Percentiles rank a stretch among this genome's conserved stretches.
Evolutionary conservation across 2,888 invertebrate genomes (phyloP).

Genomic region (Leptopilina drosophilae): DNA sequence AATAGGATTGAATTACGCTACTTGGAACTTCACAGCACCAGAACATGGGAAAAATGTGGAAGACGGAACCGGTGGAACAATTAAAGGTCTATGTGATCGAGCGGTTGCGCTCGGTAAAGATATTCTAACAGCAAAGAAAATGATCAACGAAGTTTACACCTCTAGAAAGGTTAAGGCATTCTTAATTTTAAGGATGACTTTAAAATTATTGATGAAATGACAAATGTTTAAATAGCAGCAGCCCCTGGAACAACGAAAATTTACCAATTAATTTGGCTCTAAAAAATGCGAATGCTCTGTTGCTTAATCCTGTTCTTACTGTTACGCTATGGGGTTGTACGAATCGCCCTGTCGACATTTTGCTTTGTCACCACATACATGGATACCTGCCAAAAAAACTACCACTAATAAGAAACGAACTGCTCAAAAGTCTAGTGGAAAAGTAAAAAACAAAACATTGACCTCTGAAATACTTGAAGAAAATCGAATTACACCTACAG

Average conservation of each 20-base stretch:
- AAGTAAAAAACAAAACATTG: neutral
- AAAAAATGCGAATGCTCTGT: constrained; percentile 18
- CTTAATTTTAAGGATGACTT: constrained; percentile 1
- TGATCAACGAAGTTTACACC: constrained; percentile 19
- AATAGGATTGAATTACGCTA: neutral
- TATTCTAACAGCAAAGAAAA: constrained; percentile 33
- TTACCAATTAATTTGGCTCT: constrained; percentile 31
- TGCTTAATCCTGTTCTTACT: constrained; percentile 35
- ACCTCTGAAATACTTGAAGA: neutral
- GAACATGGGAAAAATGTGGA: constrained; percentile 50
- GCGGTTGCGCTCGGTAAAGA: constrained; percentile 36
- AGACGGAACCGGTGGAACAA: constrained; percentile 39
- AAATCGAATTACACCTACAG: neutral
- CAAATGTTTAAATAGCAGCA: constrained; percentile 6
- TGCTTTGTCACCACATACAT: constrained; percentile 37
- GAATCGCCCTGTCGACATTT: constrained; percentile 23
- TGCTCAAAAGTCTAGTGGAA: neutral
- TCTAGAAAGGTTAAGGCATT: constrained; percentile 31
- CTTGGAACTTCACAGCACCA: constrained; percentile 47
- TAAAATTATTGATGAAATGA: constrained; percentile 10
- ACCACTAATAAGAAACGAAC: neutral
- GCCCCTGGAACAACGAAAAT: constrained; percentile 29
- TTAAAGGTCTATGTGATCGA: constrained; percentile 48
- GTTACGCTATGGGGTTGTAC: constrained; percentile 9
- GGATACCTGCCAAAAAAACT: neutral